Evolutionary conservation across 1,140 invertebrate genomes (phyloP).

Genomic region (Olivierus martensii): DNA sequence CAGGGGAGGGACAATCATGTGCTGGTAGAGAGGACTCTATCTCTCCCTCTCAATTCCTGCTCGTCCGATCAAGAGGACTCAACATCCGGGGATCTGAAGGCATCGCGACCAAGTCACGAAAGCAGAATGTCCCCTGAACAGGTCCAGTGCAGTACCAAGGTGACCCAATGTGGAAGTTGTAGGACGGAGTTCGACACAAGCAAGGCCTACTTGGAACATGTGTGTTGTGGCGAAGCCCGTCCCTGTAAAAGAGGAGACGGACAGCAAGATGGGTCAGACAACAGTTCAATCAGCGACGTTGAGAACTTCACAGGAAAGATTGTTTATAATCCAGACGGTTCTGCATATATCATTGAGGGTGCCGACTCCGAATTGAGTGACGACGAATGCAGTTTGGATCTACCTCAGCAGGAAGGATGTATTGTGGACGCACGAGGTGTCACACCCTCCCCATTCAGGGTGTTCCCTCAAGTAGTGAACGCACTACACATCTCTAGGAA

Average conservation of each 20-base stretch:
- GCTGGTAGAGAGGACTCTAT: constrained; percentile 4
- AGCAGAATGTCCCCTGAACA: constrained; percentile 12
- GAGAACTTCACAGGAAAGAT: constrained; percentile 94
- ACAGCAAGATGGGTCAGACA: neutral
- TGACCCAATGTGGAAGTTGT: constrained; percentile 14
- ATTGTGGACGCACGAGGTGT: constrained; percentile 49
- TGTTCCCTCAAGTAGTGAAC: constrained; percentile 52
- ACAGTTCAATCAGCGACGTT: constrained; percentile 46
- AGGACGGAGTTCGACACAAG: constrained; percentile 16
- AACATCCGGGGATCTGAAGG: neutral
- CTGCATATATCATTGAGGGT: constrained; percentile 82
- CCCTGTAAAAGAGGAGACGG: neutral
- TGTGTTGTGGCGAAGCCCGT: neutral
- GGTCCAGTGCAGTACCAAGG: constrained; percentile 12
- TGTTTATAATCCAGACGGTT: constrained; percentile 94
- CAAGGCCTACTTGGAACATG: constrained; percentile 14
- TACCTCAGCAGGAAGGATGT: constrained; percentile 36
- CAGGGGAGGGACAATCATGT: constrained; percentile 6
- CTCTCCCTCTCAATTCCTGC: constrained; percentile 4
- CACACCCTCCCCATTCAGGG: constrained; percentile 15
- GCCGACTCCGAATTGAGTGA: constrained; percentile 58
- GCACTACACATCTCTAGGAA: constrained; percentile 76
- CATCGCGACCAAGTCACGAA: neutral
- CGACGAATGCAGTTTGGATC: constrained; percentile 39
- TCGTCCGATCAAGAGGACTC: neutral